Evolutionary conservation across 37 sponge, comb jelly and placozoan species (phyloP), one percentile per base, ranked within the genome.

Genomic region (Halisarca cf. caerulea): DNA sequence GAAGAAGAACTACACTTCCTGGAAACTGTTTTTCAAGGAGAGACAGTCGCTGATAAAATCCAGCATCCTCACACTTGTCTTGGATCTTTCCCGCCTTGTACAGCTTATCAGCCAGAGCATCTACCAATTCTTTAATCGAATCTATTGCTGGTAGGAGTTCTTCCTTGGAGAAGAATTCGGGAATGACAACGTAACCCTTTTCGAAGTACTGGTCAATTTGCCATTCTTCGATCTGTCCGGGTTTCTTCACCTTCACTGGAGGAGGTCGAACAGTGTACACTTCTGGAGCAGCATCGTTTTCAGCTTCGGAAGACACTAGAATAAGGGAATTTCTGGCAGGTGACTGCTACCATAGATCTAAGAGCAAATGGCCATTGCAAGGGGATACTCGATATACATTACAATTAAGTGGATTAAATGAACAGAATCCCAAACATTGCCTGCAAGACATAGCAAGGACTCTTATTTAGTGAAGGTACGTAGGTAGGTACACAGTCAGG

Each of bases 181-280:
- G 95, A 3, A 89, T 72, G 2, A 89, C 39, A 4, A 95, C 47
- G 62, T 80, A 95, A 7, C 95, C 95, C 34, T 95, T 87, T 28
- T 87, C 66, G 55, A 92, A 95, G 66, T 85, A 95, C 41, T 95
- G 85, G 18, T 95, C 86, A 59, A 95, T 47, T 62, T 93, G 91
- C 74, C 78, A 61, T 41, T 70, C 72, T 44, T 68, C 60, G 59
- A 93, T 80, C 70, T 93, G 94, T 17, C 94, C 94, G 0, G 94
- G 84, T 64, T 92, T 92, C 70, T 84, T 80, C 62, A 60, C 75
- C 33, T 33, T 73, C 20, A 86, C 83, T 33, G 80, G 93, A 38
- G 90, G 90, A 57, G 93, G 93, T 30, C 32, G 36, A 11, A n/a
- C 32, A 24, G 89, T 92, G 87, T 89, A 92, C 43, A 86, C 87